A percentile compares a stretch with the other conserved stretches of the same genome.
phyloP scores from a whole-genome alignment of 2,113 vertebrate species.

The Petaurus breviceps region DNA sequence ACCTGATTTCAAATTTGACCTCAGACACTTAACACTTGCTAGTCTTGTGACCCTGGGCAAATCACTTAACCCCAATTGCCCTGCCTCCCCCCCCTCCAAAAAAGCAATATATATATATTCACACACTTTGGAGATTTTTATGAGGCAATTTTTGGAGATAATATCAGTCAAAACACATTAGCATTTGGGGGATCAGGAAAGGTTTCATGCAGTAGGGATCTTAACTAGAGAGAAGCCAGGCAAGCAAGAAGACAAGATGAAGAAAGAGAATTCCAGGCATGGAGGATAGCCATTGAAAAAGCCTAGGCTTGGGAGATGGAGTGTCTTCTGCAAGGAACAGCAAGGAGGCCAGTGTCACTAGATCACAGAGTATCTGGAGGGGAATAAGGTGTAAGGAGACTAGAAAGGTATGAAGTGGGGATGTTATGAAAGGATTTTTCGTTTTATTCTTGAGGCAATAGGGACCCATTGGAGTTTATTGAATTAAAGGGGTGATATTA shows the following conservation, averaged over 20 bases:
- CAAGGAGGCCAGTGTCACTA: neutral
- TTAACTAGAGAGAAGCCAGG: neutral
- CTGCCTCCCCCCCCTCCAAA: no score
- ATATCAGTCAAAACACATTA: neutral
- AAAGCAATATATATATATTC: no score
- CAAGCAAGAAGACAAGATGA: neutral
- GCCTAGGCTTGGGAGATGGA: neutral
- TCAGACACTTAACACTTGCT: no score
- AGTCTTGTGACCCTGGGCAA: no score
- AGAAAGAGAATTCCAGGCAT: neutral
- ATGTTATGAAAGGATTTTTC: neutral
- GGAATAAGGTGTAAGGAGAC: neutral
- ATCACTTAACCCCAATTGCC: no score
- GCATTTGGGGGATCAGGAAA: neutral
- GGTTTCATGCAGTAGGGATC: neutral
- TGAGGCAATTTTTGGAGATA: neutral
- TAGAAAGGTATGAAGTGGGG: neutral
- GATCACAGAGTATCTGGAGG: neutral
- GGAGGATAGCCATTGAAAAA: neutral
- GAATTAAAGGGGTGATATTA: neutral
- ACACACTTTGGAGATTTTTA: neutral
- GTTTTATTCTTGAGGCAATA: neutral
- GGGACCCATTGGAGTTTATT: neutral
- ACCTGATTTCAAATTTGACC: no score
- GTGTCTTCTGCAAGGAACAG: neutral